Conservation (phyloP, 2,113 vertebrate genomes). For the Tachuris rubrigastra region DNA sequence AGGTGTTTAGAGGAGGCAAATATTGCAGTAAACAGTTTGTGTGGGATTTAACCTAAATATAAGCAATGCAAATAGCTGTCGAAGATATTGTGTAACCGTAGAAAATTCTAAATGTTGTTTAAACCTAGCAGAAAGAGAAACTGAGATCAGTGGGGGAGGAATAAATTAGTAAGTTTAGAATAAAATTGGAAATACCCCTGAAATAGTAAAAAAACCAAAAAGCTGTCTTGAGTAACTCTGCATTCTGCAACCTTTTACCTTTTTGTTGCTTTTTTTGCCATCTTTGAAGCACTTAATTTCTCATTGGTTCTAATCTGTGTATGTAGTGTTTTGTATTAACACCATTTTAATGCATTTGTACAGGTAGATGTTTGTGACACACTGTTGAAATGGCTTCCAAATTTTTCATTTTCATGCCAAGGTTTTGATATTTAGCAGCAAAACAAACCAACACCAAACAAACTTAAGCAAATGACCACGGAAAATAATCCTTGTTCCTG, state of each 20-base stretch:
- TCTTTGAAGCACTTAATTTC: neutral
- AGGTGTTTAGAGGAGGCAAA: constrained; percentile 38
- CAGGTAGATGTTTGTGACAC: neutral
- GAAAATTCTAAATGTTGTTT: constrained; percentile 39
- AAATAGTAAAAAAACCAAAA: constrained; percentile 29
- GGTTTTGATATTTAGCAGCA: neutral
- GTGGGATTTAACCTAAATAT: constrained; percentile 5
- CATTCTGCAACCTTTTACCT: constrained; percentile 7
- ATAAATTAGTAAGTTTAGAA: constrained; percentile 61
- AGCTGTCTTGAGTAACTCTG: neutral
- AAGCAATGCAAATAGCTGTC: constrained; percentile 1
- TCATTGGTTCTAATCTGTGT: neutral
- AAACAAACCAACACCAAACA: neutral
- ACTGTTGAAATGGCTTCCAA: neutral
- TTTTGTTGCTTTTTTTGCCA: neutral
- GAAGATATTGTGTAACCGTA: neutral
- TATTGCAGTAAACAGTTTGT: constrained; percentile 14
- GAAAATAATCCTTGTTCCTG: neutral
- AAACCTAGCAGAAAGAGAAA: constrained; percentile 54
- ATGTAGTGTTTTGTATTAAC: neutral
- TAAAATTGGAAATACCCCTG: constrained; percentile 68
- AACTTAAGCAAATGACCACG: neutral
- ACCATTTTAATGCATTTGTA: neutral
- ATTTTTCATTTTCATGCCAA: neutral
- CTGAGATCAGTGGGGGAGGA: constrained; percentile 61